Evolutionary conservation across 2,113 vertebrate genomes (phyloP), one percentile per base, ranked within the genome.

Genomic region (Sturnira hondurensis): DNA sequence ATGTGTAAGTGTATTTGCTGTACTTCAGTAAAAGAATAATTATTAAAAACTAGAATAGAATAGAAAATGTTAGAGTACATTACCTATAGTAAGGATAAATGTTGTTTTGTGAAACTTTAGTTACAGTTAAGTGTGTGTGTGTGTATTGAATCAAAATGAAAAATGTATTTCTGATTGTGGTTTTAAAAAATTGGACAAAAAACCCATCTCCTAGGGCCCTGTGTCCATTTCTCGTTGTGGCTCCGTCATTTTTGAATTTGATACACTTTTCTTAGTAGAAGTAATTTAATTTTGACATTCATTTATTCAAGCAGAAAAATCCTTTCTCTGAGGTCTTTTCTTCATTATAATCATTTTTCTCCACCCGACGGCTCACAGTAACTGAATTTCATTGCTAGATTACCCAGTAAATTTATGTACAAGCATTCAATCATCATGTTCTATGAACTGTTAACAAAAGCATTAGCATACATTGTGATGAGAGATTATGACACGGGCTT

Each of bases 231-330:
- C 77, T 63, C 12, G 4, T 17, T 87, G 10, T 7, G 26, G 52
- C 8, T 78, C 54, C 63, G 70, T 85, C 58, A 24, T 91, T 91
- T 70, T 52, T 67, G 9, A 85, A 82, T 82, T 83, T 78, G 31
- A 92, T 61, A 28, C 22, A 26, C 52, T 88, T 95, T 93, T 58
- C 47, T 85, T 56, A 28, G 12, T 61, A 38, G 68, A 80, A 86
- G 58, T 38, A 26, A 92, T 81, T 88, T 88, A 65, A 80, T 84
- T 85, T 74, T 96, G 86, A 73, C 54, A 50, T 83, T 84, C 8
- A 63, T 43, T 83, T 91, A 85, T 50, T 93, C 52, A 77, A 88
- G 52, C 58, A 77, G 86, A 95, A 91, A 92, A 93, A 38, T 80
- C 20, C 67, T 88, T 93, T 93, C 89, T 67, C 77, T 58, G 10